A percentile compares a stretch with the other conserved stretches of the same genome.
phyloP scores from a whole-genome alignment of 2,888 invertebrate species.

The Drosophila antonietae region DNA sequence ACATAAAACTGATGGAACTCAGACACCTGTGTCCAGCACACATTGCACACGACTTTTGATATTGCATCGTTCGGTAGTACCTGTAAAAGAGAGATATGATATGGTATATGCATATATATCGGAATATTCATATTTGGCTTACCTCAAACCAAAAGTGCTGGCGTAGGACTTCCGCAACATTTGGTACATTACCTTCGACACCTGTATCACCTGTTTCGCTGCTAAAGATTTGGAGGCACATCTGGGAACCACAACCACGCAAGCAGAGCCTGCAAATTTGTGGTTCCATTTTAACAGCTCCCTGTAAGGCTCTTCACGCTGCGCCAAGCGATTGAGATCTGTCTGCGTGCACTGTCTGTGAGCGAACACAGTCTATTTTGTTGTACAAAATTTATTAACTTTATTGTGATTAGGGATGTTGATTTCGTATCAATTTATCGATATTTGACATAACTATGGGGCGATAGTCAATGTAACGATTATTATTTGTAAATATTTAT shows the following conservation, averaged over 20 bases:
- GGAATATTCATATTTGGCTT: constrained; percentile 8
- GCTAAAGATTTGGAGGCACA: constrained; percentile 80
- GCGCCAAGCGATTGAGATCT: constrained; percentile 15
- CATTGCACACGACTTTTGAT: constrained; percentile 79
- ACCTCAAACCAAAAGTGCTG: constrained; percentile 84
- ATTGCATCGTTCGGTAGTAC: constrained; percentile 75
- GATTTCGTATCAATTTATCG: constrained; percentile 30
- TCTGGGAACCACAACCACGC: constrained; percentile 73
- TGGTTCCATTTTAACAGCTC: constrained; percentile 58
- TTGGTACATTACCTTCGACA: constrained; percentile 58
- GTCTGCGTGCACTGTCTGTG: constrained; percentile 13
- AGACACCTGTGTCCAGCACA: constrained; percentile 82
- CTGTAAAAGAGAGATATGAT: constrained; percentile 43
- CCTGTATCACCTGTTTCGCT: constrained; percentile 56
- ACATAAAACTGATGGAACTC: constrained; percentile 82
- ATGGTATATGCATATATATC: not conserved
- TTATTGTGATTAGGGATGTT: constrained; percentile 39
- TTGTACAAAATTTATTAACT: constrained; percentile 35
- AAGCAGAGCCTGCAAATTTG: constrained; percentile 81
- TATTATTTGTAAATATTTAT: not conserved
- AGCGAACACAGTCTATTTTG: constrained; percentile 29
- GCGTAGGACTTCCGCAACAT: constrained; percentile 77
- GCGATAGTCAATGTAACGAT: not conserved
- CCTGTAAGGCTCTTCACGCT: constrained; percentile 5
- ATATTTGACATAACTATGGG: constrained; percentile 3